phyloP scores from a whole-genome alignment of 2,797 vertebrate genomes.

The Cygnus olor region DNA sequence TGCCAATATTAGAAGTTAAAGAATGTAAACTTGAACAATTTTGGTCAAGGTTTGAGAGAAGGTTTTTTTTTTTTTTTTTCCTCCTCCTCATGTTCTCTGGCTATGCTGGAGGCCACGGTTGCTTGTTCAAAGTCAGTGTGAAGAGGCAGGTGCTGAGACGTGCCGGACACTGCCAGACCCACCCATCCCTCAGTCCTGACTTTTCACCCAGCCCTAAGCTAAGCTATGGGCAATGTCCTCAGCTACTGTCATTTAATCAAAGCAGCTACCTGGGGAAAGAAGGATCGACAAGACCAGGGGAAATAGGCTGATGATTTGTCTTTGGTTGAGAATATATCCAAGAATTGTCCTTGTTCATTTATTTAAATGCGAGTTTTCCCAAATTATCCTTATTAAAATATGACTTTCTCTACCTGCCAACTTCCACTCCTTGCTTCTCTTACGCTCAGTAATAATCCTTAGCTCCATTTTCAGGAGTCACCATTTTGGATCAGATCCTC shows the following conservation, averaged over 20 bases:
- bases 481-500: not conserved
- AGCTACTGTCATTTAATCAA: not conserved
- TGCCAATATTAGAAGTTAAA: slow-evolving; percentile 39
- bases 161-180: not conserved
- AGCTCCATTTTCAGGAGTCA: not conserved
- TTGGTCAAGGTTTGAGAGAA: not conserved
- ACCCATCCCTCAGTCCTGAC: not conserved
- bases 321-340: not conserved
- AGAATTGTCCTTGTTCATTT: not conserved
- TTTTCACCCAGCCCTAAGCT: not conserved
- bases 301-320: not conserved
- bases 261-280: not conserved
- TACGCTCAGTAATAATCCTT: rapidly evolving
- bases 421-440: not conserved
- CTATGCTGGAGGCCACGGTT: not conserved
- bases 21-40: slow-evolving; percentile 49
- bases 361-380: not conserved
- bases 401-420: not conserved
- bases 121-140: not conserved
- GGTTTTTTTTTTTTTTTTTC: not conserved
- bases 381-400: rapidly evolving
- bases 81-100: not conserved
- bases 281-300: not conserved
- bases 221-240: rapidly evolving
- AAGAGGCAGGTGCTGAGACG: not conserved